These are phyloP conservation scores for Ditylenchus weischeri DNA, from an alignment of 2,888 invertebrate genomes.

Conservation along the genomic window DNA sequence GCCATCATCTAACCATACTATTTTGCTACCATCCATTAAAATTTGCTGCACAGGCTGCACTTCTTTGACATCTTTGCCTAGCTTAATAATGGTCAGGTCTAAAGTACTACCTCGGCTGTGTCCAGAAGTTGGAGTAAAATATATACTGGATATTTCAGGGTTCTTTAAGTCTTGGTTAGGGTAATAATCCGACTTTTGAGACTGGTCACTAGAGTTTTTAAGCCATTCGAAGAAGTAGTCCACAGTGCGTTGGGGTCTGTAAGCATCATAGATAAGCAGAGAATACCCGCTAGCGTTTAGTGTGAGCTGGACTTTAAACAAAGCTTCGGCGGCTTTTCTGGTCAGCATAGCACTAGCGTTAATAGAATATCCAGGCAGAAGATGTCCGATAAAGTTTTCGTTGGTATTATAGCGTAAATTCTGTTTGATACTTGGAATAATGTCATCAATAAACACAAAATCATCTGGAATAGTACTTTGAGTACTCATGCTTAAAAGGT, in stretches of 20 bases:
- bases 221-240: background rate
- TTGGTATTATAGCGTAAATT: background rate
- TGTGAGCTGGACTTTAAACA: background rate
- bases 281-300: background rate
- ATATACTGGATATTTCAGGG: background rate
- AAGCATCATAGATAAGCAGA: slow-evolving; percentile 6
- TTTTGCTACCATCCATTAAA: background rate
- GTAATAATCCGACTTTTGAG: background rate
- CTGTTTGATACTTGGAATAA: background rate
- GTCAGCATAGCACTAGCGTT: background rate
- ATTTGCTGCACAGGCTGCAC: background rate
- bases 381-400: slow-evolving; percentile 1
- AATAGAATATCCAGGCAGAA: background rate
- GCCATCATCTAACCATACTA: background rate
- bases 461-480: background rate
- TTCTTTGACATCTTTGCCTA: background rate
- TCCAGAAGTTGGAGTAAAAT: background rate
- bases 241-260: background rate
- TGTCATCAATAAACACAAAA: slow-evolving; percentile 1
- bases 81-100: background rate
- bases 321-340: background rate
- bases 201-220: background rate
- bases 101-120: slow-evolving; percentile 4
- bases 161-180: background rate
- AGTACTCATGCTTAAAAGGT: no score